phyloP scores from a whole-genome alignment of 1,140 invertebrate genomes.

The Magallana angulata region DNA sequence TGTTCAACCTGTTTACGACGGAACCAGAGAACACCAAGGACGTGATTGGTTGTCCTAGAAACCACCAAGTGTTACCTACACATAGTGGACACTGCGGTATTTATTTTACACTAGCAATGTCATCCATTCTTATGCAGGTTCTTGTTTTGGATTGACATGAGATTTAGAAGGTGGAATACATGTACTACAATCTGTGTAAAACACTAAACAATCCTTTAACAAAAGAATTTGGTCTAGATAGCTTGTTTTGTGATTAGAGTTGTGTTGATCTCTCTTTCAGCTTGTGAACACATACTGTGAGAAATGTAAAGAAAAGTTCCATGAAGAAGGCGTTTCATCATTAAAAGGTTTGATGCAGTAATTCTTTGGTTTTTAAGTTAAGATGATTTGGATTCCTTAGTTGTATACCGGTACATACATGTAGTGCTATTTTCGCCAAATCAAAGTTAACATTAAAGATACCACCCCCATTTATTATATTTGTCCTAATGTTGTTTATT shows the following conservation, averaged over 20 bases:
- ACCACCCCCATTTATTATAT: too few relatives aligned
- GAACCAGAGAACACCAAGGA: constrained; percentile 84
- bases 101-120: neutral
- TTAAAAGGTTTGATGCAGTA: constrained; percentile 68
- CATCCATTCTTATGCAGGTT: neutral
- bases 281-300: constrained; percentile 86
- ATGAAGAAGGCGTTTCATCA: constrained; percentile 62
- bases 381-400: too few relatives aligned
- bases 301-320: constrained; percentile 85
- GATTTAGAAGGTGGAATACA: neutral
- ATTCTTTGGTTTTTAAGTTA: too few relatives aligned
- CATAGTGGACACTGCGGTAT: constrained; percentile 81
- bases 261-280: constrained; percentile 66
- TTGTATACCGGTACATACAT: too few relatives aligned
- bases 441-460: too few relatives aligned
- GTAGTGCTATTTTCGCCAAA: too few relatives aligned
- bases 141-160: neutral
- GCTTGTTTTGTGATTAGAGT: too few relatives aligned
- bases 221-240: too few relatives aligned
- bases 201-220: too few relatives aligned
- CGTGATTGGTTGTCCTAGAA: constrained; percentile 88
- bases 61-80: constrained; percentile 89
- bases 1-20: constrained; percentile 93
- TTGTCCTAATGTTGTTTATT: neutral
- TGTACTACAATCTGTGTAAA: neutral